A percentile compares a stretch with the other conserved stretches of the same genome.
Evolutionary conservation across 2,888 invertebrate species (phyloP).

Genomic region (Melanostoma mellinum): DNA sequence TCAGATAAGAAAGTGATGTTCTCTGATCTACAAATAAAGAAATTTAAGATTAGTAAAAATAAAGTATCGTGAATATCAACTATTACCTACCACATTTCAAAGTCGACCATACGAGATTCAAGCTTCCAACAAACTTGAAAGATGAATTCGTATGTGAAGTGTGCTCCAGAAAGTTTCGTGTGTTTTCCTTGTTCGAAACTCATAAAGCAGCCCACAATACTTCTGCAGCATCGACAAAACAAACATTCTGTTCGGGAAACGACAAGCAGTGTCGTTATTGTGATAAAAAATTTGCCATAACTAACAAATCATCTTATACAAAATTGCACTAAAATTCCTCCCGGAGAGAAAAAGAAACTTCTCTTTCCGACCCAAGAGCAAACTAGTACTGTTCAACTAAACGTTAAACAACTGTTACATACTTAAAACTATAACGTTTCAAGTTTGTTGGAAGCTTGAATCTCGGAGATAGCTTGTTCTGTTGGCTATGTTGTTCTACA

Average conservation of each 20-base stretch:
- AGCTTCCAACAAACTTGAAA: background rate
- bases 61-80: too few species aligned
- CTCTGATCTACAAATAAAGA: too few species aligned
- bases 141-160: constrained; percentile 73
- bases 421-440: constrained; percentile 73
- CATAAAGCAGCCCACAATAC: constrained; percentile 76
- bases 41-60: too few species aligned
- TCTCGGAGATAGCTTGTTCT: constrained; percentile 2
- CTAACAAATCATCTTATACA: constrained; percentile 79
- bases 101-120: background rate
- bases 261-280: constrained; percentile 78
- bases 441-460: background rate
- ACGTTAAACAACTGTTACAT: constrained; percentile 69
- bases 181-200: constrained; percentile 75
- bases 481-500: background rate
- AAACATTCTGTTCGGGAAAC: background rate
- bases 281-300: constrained; percentile 79
- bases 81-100: too few species aligned
- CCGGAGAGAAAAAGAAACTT: constrained; percentile 78
- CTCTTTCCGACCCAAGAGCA: constrained; percentile 72
- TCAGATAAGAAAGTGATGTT: too few species aligned
- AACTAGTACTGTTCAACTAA: background rate
- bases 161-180: constrained; percentile 75
- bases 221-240: constrained; percentile 5
- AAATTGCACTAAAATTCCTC: constrained; percentile 80